Percentiles rank a stretch among this genome's conserved stretches.
Conservation (phyloP, 2,888 invertebrate species). For the Anarsia innoxiella region DNA sequence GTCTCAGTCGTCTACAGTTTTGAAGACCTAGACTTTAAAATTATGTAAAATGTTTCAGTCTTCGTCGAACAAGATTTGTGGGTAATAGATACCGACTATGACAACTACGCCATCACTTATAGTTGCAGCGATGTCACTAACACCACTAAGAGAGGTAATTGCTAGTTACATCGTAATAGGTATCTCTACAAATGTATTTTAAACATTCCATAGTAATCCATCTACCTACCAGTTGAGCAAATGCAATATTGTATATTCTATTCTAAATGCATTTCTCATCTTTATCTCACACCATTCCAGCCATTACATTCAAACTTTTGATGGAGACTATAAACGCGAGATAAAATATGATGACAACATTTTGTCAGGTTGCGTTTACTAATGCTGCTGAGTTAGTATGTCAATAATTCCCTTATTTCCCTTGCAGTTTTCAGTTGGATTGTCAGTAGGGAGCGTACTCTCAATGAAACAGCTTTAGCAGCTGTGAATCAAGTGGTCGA, state of each 20-base stretch:
- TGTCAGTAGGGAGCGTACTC: slow-evolving; percentile 36
- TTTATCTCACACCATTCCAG: too few species aligned
- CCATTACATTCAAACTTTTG: too few species aligned
- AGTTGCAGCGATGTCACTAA: too few species aligned
- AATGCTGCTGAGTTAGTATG: background rate
- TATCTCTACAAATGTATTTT: too few species aligned
- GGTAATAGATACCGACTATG: slow-evolving; percentile 79
- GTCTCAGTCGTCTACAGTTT: background rate
- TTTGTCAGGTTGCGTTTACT: background rate
- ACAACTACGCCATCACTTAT: slow-evolving; percentile 77
- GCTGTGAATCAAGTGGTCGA: slow-evolving; percentile 33
- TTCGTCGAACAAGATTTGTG: slow-evolving; percentile 39
- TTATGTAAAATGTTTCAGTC: slow-evolving; percentile 28
- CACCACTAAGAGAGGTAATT: too few species aligned
- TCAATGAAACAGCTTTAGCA: slow-evolving; percentile 23
- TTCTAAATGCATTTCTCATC: too few species aligned
- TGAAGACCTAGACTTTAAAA: background rate
- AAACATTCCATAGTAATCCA: too few species aligned
- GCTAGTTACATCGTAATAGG: too few species aligned
- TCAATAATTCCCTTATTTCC: background rate
- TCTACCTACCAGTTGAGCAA: too few species aligned
- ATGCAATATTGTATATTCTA: too few species aligned
- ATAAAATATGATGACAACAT: too few species aligned
- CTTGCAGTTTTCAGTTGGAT: slow-evolving; percentile 60
- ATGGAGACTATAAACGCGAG: too few species aligned